Evolutionary conservation across 2,797 vertebrate species (phyloP).

Genomic region (Hydrophis major): DNA sequence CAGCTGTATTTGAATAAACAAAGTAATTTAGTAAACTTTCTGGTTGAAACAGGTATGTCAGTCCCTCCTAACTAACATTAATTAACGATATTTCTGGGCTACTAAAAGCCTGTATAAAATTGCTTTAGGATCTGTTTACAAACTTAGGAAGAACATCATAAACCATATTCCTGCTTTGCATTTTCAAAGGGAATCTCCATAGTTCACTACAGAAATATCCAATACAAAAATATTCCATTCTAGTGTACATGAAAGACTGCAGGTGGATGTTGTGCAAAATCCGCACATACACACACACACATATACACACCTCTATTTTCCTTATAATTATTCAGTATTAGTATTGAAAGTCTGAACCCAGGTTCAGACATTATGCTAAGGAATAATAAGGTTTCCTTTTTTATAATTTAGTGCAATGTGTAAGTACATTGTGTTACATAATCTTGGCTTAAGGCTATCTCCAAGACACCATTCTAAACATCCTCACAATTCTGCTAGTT

Average conservation of each 20-base stretch:
- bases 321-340: background rate
- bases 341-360: background rate
- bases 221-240: slow-evolving; percentile 44
- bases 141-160: slow-evolving; percentile 55
- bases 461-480: background rate
- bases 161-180: slow-evolving; percentile 52
- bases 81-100: slow-evolving; percentile 60
- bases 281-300: too few relatives aligned
- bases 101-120: slow-evolving; percentile 64
- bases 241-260: slow-evolving; percentile 43
- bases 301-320: slow-evolving; percentile 8
- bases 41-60: slow-evolving; percentile 33
- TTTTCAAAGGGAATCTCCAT: slow-evolving; percentile 43
- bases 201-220: slow-evolving; percentile 31
- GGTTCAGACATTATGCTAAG: background rate
- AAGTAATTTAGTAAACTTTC: slow-evolving; percentile 33
- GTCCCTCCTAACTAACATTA: slow-evolving; percentile 47
- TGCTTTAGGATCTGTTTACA: slow-evolving; percentile 59
- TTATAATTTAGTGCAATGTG: background rate
- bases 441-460: background rate
- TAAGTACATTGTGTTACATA: background rate
- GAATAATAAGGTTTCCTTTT: background rate
- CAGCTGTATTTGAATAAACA: slow-evolving; percentile 36
- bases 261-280: background rate
- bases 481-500: background rate